A percentile compares a stretch with the other conserved stretches of the same genome.
Evolutionary conservation across 2,888 invertebrate species (phyloP).

Genomic region (Schrankia costaestrigalis): DNA sequence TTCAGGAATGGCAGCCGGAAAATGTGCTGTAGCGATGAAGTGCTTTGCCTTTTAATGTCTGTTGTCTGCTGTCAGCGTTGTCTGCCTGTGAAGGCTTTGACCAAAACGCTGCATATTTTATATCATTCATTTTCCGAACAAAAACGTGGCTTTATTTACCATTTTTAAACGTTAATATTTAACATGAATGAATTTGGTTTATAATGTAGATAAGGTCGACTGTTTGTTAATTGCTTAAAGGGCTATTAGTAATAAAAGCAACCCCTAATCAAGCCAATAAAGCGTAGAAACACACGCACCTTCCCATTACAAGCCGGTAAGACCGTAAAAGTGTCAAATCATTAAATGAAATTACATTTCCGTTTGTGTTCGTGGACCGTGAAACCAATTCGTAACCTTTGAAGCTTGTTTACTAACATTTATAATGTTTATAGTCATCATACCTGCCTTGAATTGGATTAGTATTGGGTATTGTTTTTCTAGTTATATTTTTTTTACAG

Average conservation of each 20-base stretch:
- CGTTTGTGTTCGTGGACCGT: slow-evolving; percentile 34
- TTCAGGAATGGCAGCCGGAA: slow-evolving; percentile 29
- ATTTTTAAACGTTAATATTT: no score
- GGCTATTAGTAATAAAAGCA: slow-evolving; percentile 60
- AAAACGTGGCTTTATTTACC: no score
- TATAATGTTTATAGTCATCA: no score
- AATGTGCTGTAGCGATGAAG: slow-evolving; percentile 14
- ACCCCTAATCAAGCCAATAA: slow-evolving; percentile 56
- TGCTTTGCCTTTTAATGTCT: slow-evolving; percentile 10
- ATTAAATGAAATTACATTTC: slow-evolving; percentile 62
- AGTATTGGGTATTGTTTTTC: no score
- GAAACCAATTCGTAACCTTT: slow-evolving; percentile 17
- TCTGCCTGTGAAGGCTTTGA: no score
- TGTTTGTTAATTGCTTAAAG: slow-evolving; percentile 52
- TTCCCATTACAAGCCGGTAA: slow-evolving; percentile 45
- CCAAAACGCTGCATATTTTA: no score
- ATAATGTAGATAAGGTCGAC: slow-evolving; percentile 31
- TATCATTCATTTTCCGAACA: no score
- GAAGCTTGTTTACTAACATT: no score
- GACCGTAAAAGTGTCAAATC: slow-evolving; percentile 64
- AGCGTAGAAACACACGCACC: slow-evolving; percentile 46
- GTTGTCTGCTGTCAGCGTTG: slow-evolving; percentile 10
- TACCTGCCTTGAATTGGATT: no score
- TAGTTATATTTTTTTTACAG: no score
- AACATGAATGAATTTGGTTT: no score